Evolutionary conservation across 2,113 vertebrate species (phyloP).

Genomic region (Rhea americana): DNA sequence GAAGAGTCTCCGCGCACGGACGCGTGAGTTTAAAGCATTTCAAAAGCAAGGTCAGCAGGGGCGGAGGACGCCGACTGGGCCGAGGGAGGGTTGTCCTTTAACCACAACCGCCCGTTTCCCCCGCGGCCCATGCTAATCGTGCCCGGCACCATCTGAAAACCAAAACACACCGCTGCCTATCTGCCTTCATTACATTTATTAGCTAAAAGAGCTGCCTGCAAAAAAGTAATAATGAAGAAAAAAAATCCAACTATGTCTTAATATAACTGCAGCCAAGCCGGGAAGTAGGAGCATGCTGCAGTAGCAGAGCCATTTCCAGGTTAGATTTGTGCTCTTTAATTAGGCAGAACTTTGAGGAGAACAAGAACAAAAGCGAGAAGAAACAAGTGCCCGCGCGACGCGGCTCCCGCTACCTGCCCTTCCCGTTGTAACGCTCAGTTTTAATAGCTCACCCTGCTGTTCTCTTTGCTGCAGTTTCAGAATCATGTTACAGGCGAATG

Average conservation of each 20-base stretch:
- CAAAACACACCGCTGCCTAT: background rate
- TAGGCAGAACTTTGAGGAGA: background rate
- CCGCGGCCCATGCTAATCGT: background rate
- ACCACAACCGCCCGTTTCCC: background rate
- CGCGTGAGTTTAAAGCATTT: background rate
- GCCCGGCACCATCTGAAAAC: background rate
- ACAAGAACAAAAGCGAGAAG: background rate
- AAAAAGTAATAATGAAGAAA: background rate
- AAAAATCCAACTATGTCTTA: background rate
- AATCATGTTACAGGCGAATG: background rate
- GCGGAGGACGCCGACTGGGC: background rate
- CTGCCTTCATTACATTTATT: background rate
- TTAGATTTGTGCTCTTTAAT: slow-evolving; percentile 20
- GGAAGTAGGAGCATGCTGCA: background rate
- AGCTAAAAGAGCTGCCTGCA: background rate
- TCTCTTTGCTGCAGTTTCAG: slow-evolving; percentile 12
- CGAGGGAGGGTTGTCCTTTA: background rate
- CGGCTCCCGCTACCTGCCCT: background rate
- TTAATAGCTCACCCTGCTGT: background rate
- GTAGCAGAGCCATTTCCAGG: background rate
- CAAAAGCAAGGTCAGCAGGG: background rate
- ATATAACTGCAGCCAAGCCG: background rate
- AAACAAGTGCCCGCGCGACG: background rate
- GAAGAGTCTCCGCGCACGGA: background rate
- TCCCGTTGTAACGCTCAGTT: background rate